Percentiles rank a stretch among this genome's conserved stretches.
Evolutionary conservation across 2,113 vertebrate genomes (phyloP).

Genomic region (Perca schrenkii): DNA sequence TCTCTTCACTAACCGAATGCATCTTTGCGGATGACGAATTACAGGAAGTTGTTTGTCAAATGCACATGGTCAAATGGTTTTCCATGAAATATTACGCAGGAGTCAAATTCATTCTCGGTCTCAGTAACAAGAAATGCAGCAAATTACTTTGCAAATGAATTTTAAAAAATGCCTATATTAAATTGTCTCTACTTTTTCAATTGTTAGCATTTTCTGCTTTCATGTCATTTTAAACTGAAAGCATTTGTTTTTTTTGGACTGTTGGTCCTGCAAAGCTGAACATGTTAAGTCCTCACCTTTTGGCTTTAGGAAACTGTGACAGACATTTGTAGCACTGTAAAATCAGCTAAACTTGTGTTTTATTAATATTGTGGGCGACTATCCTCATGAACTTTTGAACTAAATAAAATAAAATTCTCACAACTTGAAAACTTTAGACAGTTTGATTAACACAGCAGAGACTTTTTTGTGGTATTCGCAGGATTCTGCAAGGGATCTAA

Average conservation of each 20-base stretch:
- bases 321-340: no score
- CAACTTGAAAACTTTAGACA: background rate
- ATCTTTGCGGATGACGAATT: background rate
- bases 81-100: background rate
- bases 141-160: background rate
- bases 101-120: background rate
- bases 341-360: no score
- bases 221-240: background rate
- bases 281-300: background rate
- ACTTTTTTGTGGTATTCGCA: slow-evolving; percentile 10
- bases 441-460: slow-evolving; percentile 1
- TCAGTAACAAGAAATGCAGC: background rate
- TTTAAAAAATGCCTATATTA: background rate
- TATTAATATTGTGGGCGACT: background rate
- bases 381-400: background rate
- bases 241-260: background rate
- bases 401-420: background rate
- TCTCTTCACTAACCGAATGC: background rate
- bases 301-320: background rate
- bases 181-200: background rate
- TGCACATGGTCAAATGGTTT: background rate
- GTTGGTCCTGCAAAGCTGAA: background rate
- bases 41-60: background rate
- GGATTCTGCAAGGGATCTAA: background rate
- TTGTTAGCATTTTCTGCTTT: background rate